Evolutionary conservation across 2,113 vertebrate species (phyloP).

Genomic region (Ahaetulla prasina): DNA sequence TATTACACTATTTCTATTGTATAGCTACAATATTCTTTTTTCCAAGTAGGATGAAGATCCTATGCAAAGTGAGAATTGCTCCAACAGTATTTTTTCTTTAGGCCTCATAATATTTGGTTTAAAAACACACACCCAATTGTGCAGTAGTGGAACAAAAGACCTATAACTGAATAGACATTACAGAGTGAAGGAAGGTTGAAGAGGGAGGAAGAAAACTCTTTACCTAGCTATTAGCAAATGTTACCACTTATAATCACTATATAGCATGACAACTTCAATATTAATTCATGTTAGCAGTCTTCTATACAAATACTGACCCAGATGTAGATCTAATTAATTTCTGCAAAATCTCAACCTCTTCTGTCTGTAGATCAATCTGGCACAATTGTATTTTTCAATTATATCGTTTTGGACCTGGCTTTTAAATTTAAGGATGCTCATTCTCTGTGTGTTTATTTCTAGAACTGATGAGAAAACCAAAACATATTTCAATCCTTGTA

Average conservation of each 20-base stretch:
- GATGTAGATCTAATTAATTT: neutral
- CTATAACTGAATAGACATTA: neutral
- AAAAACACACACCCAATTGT: neutral
- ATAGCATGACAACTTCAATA: neutral
- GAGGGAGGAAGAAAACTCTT: neutral
- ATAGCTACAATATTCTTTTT: neutral
- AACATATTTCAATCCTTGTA: slow-evolving; percentile 63
- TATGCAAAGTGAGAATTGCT: neutral
- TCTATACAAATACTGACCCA: neutral
- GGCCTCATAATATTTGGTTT: neutral
- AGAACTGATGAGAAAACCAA: slow-evolving; percentile 74
- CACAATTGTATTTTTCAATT: neutral
- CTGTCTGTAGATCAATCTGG: too few species aligned
- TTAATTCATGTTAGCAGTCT: neutral
- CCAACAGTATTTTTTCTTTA: neutral
- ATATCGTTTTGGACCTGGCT: neutral
- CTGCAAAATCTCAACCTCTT: neutral
- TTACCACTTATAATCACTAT: neutral
- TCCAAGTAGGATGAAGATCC: neutral
- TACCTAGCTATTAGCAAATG: neutral
- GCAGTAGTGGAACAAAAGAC: neutral
- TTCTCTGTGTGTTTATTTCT: slow-evolving; percentile 38
- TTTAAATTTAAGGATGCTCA: neutral
- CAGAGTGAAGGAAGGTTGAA: neutral
- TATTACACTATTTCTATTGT: neutral